phyloP scores from a whole-genome alignment of 2,888 invertebrate species.

The Drosophila phalerata region DNA sequence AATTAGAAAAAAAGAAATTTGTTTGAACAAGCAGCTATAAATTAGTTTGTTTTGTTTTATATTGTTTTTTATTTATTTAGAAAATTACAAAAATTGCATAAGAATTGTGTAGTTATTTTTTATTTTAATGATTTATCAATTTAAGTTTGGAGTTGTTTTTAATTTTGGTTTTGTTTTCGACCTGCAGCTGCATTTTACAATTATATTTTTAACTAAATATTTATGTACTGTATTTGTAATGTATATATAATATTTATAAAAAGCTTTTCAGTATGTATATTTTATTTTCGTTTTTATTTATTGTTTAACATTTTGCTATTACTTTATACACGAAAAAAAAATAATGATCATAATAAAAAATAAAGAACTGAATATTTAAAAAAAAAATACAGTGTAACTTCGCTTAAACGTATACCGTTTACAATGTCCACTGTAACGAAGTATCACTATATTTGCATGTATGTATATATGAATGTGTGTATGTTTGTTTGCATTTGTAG shows the following conservation, averaged over 20 bases:
- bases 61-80: constrained; percentile 40
- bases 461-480: not conserved
- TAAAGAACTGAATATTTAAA: constrained; percentile 26
- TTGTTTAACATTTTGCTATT: constrained; percentile 71
- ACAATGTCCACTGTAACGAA: not conserved
- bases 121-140: constrained; percentile 30
- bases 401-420: not conserved
- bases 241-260: constrained; percentile 69
- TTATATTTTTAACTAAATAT: constrained; percentile 48
- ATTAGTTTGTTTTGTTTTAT: constrained; percentile 7
- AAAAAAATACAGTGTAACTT: constrained; percentile 5
- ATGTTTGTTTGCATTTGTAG: constrained; percentile 8
- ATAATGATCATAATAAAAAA: constrained; percentile 13
- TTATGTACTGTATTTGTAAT: constrained; percentile 43
- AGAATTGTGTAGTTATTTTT: constrained; percentile 38
- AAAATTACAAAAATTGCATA: constrained; percentile 73
- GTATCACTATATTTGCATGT: constrained; percentile 12
- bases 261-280: constrained; percentile 73
- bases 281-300: constrained; percentile 34
- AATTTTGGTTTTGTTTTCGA: constrained; percentile 22
- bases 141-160: constrained; percentile 26
- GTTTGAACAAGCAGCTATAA: constrained; percentile 25
- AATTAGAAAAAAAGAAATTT: constrained; percentile 1
- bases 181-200: constrained; percentile 53
- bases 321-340: constrained; percentile 48